phyloP scores from a whole-genome alignment of 2,113 vertebrate species.

The Pipra filicauda region DNA sequence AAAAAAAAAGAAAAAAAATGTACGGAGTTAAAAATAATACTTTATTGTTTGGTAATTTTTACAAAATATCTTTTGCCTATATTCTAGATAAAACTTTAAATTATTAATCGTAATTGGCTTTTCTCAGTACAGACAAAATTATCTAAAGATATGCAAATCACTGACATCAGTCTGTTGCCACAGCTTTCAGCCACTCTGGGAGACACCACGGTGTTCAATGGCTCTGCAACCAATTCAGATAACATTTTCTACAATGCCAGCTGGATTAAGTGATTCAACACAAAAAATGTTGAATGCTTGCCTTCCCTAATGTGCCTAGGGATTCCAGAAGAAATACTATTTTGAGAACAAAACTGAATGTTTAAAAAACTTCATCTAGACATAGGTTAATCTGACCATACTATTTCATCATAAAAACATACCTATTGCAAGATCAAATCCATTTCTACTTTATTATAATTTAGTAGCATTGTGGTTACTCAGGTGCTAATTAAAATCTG shows the following conservation, averaged over 20 bases:
- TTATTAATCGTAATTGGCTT: not conserved
- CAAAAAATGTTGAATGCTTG: not conserved
- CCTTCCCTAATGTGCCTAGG: not conserved
- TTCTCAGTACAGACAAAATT: not conserved
- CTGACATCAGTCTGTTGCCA: not conserved
- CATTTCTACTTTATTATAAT: not conserved
- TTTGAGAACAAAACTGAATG: not conserved
- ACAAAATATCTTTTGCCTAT: not conserved
- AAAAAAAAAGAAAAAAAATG: rapidly evolving
- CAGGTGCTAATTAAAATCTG: slow-evolving; percentile 4
- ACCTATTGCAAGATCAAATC: not conserved
- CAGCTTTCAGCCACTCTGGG: not conserved
- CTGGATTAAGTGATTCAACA: not conserved
- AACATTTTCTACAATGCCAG: not conserved
- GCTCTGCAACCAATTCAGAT: not conserved
- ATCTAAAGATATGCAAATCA: not conserved
- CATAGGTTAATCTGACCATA: not conserved
- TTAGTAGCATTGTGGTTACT: not conserved
- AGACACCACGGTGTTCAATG: not conserved
- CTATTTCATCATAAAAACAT: not conserved
- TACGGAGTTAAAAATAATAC: not conserved
- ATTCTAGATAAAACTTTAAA: not conserved
- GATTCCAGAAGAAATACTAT: not conserved
- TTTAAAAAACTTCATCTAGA: not conserved
- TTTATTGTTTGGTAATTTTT: not conserved